These are phyloP conservation scores for Holocentrus rufus DNA, from an alignment of 2,797 vertebrate species.

Conservation along the genomic window DNA sequence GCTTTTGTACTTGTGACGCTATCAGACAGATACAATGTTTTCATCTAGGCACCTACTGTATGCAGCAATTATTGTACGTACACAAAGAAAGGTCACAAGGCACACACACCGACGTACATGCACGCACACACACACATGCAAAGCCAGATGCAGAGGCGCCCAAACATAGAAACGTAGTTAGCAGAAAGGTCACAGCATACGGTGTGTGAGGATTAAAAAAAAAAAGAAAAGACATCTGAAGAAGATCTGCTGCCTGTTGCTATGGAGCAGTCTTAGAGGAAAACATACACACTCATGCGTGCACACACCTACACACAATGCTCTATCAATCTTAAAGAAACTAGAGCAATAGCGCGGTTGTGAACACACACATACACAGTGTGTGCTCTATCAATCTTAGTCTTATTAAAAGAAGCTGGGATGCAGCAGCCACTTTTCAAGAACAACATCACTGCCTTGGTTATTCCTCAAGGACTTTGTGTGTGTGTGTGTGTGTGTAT, in stretches of 20 bases:
- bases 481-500: constrained; percentile 17
- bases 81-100: constrained; percentile 65
- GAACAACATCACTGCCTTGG: constrained; percentile 32
- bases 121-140: constrained; percentile 15
- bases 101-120: constrained; percentile 39
- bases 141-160: constrained; percentile 44
- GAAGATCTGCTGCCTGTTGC: constrained; percentile 76
- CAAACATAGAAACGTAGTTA: constrained; percentile 50
- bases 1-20: constrained; percentile 26
- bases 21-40: constrained; percentile 40
- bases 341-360: constrained; percentile 30
- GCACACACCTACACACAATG: constrained; percentile 54
- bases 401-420: constrained; percentile 35
- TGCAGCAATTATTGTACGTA: constrained; percentile 63
- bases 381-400: constrained; percentile 33
- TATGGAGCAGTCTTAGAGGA: constrained; percentile 62
- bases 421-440: constrained; percentile 39
- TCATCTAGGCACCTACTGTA: constrained; percentile 22
- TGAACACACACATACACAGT: constrained; percentile 19
- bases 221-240: constrained; percentile 63
- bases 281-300: constrained; percentile 44
- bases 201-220: constrained; percentile 51
- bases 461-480: constrained; percentile 9
- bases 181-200: constrained; percentile 71
- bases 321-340: constrained; percentile 61